A percentile compares a stretch with the other conserved stretches of the same genome.
Evolutionary conservation across 2,797 vertebrate species (phyloP).

Genomic region (Hydrophis major): DNA sequence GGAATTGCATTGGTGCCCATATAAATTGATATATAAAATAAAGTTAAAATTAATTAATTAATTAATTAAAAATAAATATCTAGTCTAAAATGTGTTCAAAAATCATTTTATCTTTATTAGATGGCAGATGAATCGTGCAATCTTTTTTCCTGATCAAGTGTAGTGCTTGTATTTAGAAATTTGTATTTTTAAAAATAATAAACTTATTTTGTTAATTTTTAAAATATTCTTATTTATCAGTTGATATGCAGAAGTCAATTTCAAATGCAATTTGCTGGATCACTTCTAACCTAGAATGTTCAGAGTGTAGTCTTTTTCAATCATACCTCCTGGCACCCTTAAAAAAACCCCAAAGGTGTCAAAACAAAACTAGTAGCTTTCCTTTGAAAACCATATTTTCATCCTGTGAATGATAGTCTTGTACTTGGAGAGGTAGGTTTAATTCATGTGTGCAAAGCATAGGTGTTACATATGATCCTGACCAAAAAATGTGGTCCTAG

Average conservation of each 20-base stretch:
- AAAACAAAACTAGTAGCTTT: not conserved
- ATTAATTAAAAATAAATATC: not conserved
- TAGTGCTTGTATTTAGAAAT: not conserved
- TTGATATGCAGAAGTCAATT: not conserved
- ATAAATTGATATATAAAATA: not conserved
- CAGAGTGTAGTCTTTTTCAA: not conserved
- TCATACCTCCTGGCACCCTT: not conserved
- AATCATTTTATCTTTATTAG: slow-evolving; percentile 14
- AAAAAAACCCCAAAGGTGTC: not conserved
- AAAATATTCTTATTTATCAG: not conserved
- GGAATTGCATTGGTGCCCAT: not conserved
- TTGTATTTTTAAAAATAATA: not conserved
- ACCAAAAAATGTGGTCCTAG: not conserved
- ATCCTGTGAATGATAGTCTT: not conserved
- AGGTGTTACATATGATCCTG: not conserved
- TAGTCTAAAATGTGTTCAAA: slow-evolving; percentile 20
- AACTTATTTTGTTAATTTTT: not conserved
- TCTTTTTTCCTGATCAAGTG: not conserved
- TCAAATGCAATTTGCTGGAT: not conserved
- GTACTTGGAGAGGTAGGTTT: not conserved
- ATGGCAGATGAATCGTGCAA: not conserved
- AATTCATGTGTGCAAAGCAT: not conserved
- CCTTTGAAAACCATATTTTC: not conserved
- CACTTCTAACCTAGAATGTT: not conserved
- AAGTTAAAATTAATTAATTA: not conserved